A percentile compares a stretch with the other conserved stretches of the same genome.
Evolutionary conservation across 1,140 invertebrate species (phyloP).

Genomic region (Calycopis cecrops): DNA sequence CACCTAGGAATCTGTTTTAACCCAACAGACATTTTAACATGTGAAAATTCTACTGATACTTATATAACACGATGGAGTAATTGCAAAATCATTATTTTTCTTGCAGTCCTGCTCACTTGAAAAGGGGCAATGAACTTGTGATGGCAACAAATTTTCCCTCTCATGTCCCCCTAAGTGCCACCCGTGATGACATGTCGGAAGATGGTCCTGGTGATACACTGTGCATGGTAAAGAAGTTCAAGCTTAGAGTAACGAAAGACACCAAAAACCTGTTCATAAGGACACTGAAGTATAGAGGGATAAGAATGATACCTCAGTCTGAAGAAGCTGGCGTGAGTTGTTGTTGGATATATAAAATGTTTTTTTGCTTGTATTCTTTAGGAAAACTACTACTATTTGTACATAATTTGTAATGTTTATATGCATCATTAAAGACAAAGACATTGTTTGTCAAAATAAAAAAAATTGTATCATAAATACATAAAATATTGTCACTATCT

Average conservation of each 20-base stretch:
- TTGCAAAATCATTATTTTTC: constrained; percentile 1
- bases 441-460: no score
- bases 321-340: constrained; percentile 25
- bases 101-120: constrained; percentile 49
- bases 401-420: no score
- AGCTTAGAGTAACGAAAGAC: constrained; percentile 36
- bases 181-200: constrained; percentile 17
- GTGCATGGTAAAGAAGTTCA: constrained; percentile 38
- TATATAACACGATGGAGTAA: not conserved
- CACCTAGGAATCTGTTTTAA: no score
- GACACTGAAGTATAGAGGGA: constrained; percentile 49
- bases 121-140: constrained; percentile 40
- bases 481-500: no score
- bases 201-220: constrained; percentile 24
- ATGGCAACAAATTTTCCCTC: constrained; percentile 36
- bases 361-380: no score
- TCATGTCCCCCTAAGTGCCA: constrained; percentile 21
- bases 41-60: no score
- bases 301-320: constrained; percentile 36
- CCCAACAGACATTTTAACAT: no score
- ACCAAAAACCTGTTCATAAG: constrained; percentile 29
- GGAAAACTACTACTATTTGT: no score
- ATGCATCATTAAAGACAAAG: no score
- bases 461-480: no score
- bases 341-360: constrained; percentile 8